phyloP scores from a whole-genome alignment of 2,797 vertebrate species.

The Antennarius maculatus region DNA sequence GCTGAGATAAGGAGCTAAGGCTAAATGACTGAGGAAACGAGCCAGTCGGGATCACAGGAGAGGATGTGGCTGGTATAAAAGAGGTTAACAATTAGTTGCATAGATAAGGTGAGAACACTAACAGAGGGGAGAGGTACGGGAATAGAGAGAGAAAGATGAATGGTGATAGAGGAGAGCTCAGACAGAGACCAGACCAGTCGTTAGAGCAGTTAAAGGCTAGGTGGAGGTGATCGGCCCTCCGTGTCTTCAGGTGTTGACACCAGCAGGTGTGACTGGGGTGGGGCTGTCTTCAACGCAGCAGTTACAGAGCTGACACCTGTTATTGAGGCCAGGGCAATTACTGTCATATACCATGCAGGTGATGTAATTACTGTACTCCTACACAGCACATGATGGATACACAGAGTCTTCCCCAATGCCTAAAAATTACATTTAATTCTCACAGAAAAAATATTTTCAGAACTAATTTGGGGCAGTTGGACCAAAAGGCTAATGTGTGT shows the following conservation, averaged over 20 bases:
- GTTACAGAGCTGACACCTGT: slow-evolving; percentile 64
- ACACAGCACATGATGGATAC: not conserved
- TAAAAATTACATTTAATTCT: slow-evolving; percentile 12
- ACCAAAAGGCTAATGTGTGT: slow-evolving; percentile 33
- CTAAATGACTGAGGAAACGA: slow-evolving; percentile 74
- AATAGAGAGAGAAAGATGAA: slow-evolving; percentile 38
- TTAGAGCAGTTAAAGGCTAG: slow-evolving; percentile 64
- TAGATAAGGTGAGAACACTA: slow-evolving; percentile 68
- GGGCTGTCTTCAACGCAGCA: slow-evolving; percentile 38
- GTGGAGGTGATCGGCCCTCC: slow-evolving; percentile 41
- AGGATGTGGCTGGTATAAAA: slow-evolving; percentile 70
- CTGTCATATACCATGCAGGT: slow-evolving; percentile 36
- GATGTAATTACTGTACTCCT: slow-evolving; percentile 28
- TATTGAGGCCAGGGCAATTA: slow-evolving; percentile 51
- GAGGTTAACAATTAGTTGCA: slow-evolving; percentile 70
- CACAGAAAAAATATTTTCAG: slow-evolving; percentile 31
- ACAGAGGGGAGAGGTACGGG: slow-evolving; percentile 37
- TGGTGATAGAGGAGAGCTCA: slow-evolving; percentile 44
- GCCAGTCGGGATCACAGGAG: slow-evolving; percentile 72
- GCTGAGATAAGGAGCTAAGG: slow-evolving; percentile 64
- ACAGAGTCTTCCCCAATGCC: not conserved
- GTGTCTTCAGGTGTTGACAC: slow-evolving; percentile 69
- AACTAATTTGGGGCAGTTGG: slow-evolving; percentile 26
- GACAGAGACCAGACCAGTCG: slow-evolving; percentile 66
- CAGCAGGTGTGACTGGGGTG: slow-evolving; percentile 72